Evolutionary conservation across 2,797 vertebrate species (phyloP), one percentile per base, ranked within the genome.

Genomic region (Manis pentadactyla): DNA sequence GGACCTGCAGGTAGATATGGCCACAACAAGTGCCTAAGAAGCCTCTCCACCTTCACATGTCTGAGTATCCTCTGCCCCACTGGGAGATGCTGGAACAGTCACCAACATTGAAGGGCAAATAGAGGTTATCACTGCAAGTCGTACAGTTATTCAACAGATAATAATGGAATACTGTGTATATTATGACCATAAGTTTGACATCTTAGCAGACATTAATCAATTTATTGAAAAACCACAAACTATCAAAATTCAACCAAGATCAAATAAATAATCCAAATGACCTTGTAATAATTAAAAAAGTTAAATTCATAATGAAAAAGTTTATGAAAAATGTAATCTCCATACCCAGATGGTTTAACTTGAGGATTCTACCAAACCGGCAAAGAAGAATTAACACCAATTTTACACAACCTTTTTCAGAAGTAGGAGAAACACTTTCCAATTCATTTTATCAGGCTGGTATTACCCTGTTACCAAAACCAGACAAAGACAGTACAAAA

Each of bases 381-480:
- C 64, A 31, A 77, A 81, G 17, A 93, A 93, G 31, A 94, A 93
- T 79, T 78, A 74, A 83, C 31, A 87, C 1, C 4, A 84, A 69
- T 88, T 88, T 97, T 88, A 81, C 17, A 79, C 1, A 21, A 84
- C 0, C 19, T 68, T 57, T 71, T 77, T 10, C 27, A 42, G 84
- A 90, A 68, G 39, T 39, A 74, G 51, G 51, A 42, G 25, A 53
- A 71, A 74, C 14, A 84, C 4, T 73, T 84, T 83, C 18, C 23
- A 81, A 68, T 17, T 84, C 27, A 74, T 93, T 81, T 87, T 79
- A 93, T 89, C 17, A 74, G 31, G 31, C 49, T 34, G 49, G 1
- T 84, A 69, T 82, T 75, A 92, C 31, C 8, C 25, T 61, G 57
- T 61, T 51, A 81, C 55, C 46, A 49, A 92, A 94, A 66, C 27